Percentiles rank a stretch among this genome's conserved stretches.
phyloP scores from a whole-genome alignment of 1,140 invertebrate species.

The Ptiloglossa arizonensis region DNA sequence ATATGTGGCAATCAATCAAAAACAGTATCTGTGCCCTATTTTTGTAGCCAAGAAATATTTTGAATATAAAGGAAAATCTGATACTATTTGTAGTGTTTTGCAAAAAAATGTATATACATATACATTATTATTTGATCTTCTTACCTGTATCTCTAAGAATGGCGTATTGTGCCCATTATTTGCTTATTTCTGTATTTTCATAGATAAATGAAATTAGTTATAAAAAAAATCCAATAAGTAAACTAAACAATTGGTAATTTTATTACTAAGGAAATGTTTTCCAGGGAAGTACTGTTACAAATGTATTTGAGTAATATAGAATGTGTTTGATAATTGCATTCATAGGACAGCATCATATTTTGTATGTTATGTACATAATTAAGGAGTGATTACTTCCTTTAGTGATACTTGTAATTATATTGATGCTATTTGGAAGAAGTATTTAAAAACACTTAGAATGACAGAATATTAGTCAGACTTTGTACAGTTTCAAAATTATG shows the following conservation, averaged over 20 bases:
- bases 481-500: conserved; percentile 38
- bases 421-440: neutral
- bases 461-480: conserved; percentile 16
- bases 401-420: conserved; percentile 42
- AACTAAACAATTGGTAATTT: neutral
- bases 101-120: conserved; percentile 20
- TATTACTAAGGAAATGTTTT: neutral
- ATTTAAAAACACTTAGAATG: conserved; percentile 18
- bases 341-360: conserved; percentile 42
- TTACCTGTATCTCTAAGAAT: conserved; percentile 38
- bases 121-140: conserved; percentile 52
- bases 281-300: neutral
- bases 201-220: conserved; percentile 1
- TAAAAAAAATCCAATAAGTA: neutral
- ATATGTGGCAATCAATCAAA: conserved; percentile 57
- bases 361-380: conserved; percentile 37
- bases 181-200: conserved; percentile 42
- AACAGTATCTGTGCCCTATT: conserved; percentile 50
- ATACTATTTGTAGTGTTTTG: conserved; percentile 40
- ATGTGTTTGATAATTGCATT: conserved; percentile 19
- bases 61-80: conserved; percentile 60
- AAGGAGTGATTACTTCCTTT: conserved; percentile 37
- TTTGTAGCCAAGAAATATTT: conserved; percentile 63
- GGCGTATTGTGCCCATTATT: conserved; percentile 34
- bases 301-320: neutral